Evolutionary conservation across 2,113 vertebrate species (phyloP), one percentile per base, ranked within the genome.

Genomic region (Corydoras maculifer): DNA sequence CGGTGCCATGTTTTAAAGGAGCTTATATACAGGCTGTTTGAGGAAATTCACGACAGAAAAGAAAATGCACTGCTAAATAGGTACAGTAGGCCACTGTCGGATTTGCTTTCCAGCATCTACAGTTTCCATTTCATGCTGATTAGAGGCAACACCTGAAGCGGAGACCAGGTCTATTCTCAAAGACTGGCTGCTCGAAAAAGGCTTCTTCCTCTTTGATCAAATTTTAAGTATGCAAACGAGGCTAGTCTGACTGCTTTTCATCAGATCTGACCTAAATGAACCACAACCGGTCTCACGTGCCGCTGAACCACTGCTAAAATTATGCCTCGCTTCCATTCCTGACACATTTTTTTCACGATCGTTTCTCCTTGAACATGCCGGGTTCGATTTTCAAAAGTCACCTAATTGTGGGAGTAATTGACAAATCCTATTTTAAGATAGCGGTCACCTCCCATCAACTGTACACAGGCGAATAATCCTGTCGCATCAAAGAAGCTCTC

Each of bases 391-490:
- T 77, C 74, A 70, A 55, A 68, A 73, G 70, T 79, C 79, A 81
- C 72, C 74, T 79, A 83, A 80, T 87, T 83, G 82, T 65, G 71
- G 13, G 0, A 65, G 78, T 78, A 81, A 84, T 80, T 81, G 80
- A 82, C 80, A 76, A 80, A 74, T 70, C 59, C 70, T 79, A 83
- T 79, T 82, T 84, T 78, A 18, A 82, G 84, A 85, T 84, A 76
- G 67, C 49, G 15, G 66, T 57, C 67, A 63, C 67, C 70, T 51
- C 60, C 70, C 55, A 64, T 70, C 68, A 69, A 62, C 69, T 65
- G 53, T 74, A 74, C 76, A 72, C 72, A 30, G 59, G 58, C 64
- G 74, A 82, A 84, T 84, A 80, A 86, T 80, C 74, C 43, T 55
- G 73, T 75, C 76, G 69, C 70, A 70, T 25, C 64, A 72, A 32